Evolutionary conservation across 2,797 vertebrate genomes (phyloP).

Genomic region (Alexandromys oeconomus): DNA sequence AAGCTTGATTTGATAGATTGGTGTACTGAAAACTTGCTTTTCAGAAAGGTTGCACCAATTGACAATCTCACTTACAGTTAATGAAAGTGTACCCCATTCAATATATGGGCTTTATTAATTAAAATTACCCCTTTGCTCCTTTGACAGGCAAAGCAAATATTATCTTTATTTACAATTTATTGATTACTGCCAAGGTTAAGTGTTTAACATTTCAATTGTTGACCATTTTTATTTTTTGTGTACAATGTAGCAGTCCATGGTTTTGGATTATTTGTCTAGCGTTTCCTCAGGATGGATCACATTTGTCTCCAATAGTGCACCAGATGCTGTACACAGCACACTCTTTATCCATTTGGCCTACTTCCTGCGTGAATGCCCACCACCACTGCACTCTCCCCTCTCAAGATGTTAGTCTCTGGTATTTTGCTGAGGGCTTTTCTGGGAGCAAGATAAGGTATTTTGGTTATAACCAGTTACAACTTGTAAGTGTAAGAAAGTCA

Average conservation of each 20-base stretch:
- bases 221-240: slow-evolving; percentile 49
- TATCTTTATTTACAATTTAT: slow-evolving; percentile 65
- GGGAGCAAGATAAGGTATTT: neutral
- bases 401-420: slow-evolving; percentile 15
- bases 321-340: neutral
- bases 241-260: slow-evolving; percentile 3
- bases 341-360: neutral
- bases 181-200: slow-evolving; percentile 59
- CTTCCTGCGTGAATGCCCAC: slow-evolving; percentile 25
- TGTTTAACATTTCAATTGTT: slow-evolving; percentile 39
- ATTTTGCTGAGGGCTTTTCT: slow-evolving; percentile 16
- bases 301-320: slow-evolving; percentile 18
- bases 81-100: neutral
- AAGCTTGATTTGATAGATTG: slow-evolving; percentile 57
- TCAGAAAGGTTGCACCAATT: slow-evolving; percentile 53
- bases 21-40: slow-evolving; percentile 62
- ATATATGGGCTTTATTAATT: slow-evolving; percentile 37
- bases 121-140: slow-evolving; percentile 54
- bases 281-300: neutral
- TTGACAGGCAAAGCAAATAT: slow-evolving; percentile 14
- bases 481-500: neutral
- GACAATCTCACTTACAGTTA: slow-evolving; percentile 46
- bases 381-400: neutral
- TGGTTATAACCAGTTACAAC: neutral
- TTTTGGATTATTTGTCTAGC: slow-evolving; percentile 33